Evolutionary conservation across 2,888 invertebrate genomes (phyloP), one percentile per base, ranked within the genome.

Genomic region (Plagiodera versicolora): DNA sequence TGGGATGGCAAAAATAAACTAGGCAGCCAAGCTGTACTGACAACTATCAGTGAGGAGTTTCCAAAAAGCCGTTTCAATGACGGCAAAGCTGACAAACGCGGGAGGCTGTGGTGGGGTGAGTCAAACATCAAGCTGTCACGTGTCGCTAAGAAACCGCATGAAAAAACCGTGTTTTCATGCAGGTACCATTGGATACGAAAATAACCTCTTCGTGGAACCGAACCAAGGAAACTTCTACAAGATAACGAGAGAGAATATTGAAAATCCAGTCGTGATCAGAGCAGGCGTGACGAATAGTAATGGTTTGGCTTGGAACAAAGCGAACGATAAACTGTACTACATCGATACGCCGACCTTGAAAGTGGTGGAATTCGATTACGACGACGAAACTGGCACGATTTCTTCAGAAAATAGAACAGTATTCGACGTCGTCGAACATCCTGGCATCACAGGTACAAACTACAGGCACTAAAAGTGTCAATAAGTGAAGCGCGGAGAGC

Each of bases 221-320:
- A 82, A 86, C 67, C 80, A 83, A 71, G 90, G 84, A 0, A 78
- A 84, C 0, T 76, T 90, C 1, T 90, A 88, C 75, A 80, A 83
- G 72, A 72, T 89, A 56, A 82, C 81, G 16, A 75, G 80, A 60
- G 67, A 80, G 1, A 74, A 74, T 45, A 50, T 76, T 16, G 56
- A 69, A 16, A 67, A 74, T 55, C 80, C 79, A 0, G 56, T 64
- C 51, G 63, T 72, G 2, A 69, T 74, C 24, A 70, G 77, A 16
- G 67, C 76, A 1, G 80, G 81, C 5, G 87, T 89, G 17, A 83
- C 85, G 10, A 83, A 91, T n/a, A 91, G 92, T 47, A 94, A 93
- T 72, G 93, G 93, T 1, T 77, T 93, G 5, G 87, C 88, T 0
- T 94, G 92, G 92, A 89, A 86, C 16, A 74, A 80, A 0, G 87